Conservation (phyloP, 2,888 invertebrate species). For the Liodrosophila aerea region DNA sequence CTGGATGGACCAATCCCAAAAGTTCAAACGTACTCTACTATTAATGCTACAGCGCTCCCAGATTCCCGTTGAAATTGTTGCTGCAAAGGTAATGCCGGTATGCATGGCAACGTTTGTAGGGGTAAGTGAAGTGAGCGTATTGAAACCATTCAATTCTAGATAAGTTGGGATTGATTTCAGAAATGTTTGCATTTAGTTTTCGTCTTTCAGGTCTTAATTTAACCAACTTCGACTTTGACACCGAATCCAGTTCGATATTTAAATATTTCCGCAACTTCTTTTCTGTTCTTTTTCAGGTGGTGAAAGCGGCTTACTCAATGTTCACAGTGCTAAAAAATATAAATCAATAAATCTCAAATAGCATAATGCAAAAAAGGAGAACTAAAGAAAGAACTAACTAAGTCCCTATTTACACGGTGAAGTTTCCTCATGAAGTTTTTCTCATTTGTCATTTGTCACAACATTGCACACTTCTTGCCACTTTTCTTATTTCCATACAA, state of each 20-base stretch:
- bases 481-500: no score
- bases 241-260: no score
- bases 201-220: no score
- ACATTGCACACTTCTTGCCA: no score
- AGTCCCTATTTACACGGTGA: no score
- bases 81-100: conserved; percentile 83
- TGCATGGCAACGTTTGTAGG: conserved; percentile 83
- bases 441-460: no score
- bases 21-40: conserved; percentile 79
- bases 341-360: conserved; percentile 23
- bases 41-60: conserved; percentile 84
- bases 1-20: conserved; percentile 84
- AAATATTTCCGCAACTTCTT: not conserved
- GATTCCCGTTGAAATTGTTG: conserved; percentile 83
- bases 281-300: conserved; percentile 51
- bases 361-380: not conserved
- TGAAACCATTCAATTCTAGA: no score
- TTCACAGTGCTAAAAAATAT: conserved; percentile 65
- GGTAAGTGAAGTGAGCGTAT: no score
- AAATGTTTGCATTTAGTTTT: no score
- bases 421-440: no score
- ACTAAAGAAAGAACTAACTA: conserved; percentile 21
- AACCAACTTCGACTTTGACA: no score
- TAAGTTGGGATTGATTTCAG: no score
- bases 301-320: conserved; percentile 73